Conservation (phyloP, 2,113 vertebrate species). For the Chloropsis hardwickii region DNA sequence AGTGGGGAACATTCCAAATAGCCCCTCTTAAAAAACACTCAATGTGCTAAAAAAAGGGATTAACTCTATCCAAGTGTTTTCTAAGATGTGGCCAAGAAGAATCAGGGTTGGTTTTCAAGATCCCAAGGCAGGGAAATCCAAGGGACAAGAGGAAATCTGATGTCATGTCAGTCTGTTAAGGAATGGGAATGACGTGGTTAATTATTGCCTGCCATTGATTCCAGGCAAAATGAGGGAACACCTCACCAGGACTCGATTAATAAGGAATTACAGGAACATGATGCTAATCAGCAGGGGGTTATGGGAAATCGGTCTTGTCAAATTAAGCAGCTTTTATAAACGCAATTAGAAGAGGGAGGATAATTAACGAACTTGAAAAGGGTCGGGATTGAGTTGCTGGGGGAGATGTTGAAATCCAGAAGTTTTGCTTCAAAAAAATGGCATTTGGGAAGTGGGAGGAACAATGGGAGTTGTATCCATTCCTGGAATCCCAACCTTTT, state of each 20-base stretch:
- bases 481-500: not conserved
- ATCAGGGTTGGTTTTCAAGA: not conserved
- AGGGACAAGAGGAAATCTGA: not conserved
- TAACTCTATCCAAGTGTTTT: not conserved
- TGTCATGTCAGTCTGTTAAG: not conserved
- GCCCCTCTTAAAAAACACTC: not conserved
- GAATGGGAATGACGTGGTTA: not conserved
- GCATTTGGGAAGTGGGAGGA: not conserved
- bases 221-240: conserved; percentile 33
- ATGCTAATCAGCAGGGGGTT: conserved; percentile 62
- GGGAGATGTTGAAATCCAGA: not conserved
- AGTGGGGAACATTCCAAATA: not conserved
- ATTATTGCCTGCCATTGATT: conserved; percentile 58
- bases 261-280: conserved; percentile 62
- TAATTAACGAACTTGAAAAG: conserved; percentile 36
- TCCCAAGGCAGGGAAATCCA: not conserved
- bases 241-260: conserved; percentile 20
- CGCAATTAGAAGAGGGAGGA: not conserved
- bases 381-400: not conserved
- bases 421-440: not conserved
- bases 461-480: fast-evolving
- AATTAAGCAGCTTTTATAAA: conserved; percentile 63
- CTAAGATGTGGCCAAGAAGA: not conserved
- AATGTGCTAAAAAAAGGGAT: not conserved
- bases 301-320: conserved; percentile 63